Evolutionary conservation across 2,888 invertebrate species (phyloP), one percentile per base, ranked within the genome.

Genomic region (Atrina japonica): DNA sequence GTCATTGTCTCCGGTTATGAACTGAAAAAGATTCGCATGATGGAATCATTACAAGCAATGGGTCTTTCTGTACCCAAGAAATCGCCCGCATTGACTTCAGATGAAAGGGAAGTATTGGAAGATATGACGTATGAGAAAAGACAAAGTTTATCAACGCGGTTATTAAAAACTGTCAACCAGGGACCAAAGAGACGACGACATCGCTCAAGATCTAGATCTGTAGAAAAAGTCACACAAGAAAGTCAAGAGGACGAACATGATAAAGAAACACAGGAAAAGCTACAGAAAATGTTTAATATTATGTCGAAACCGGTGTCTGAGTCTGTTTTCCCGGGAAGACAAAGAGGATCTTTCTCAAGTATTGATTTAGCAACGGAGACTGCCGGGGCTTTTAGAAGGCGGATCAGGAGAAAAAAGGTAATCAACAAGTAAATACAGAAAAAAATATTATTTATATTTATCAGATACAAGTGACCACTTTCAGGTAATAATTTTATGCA

Each of bases 1-100:
- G 49, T 53, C 5, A 35, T 72, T 49, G 61, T 73, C 3, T 55
- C 69, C 7, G 73, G 64, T 9, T 40, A 35, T 2, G 73, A 73
- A 60, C 35, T 73, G 29, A 68, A 68, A 25, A 73, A 73, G 49
- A 65, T 73, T 16, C 59, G 49, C n/a, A 73, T 73, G 68, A 35
- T 73, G 11, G 59, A 73, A 40, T 61, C 69, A 3, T 49, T 69
- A 27, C 50, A 69, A 27, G 27, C 40, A 23, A 73, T 73, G 73
- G 73, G 73, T 53, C n/a, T 43, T 21, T 40, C 59, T 21, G 40
- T 66, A 43, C 73, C 68, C 14, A 61, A 52, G 18, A 49, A 27
- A 40, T 9, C 30, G 16, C 40, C 18, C 5, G 40, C 35, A 14
- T 40, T 45, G 6, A 45, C 58, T 1, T 40, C 35, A 6, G 58